These are phyloP conservation scores for Semaprochilodus insignis DNA, from an alignment of 2,797 vertebrate species.

Conservation along the genomic window DNA sequence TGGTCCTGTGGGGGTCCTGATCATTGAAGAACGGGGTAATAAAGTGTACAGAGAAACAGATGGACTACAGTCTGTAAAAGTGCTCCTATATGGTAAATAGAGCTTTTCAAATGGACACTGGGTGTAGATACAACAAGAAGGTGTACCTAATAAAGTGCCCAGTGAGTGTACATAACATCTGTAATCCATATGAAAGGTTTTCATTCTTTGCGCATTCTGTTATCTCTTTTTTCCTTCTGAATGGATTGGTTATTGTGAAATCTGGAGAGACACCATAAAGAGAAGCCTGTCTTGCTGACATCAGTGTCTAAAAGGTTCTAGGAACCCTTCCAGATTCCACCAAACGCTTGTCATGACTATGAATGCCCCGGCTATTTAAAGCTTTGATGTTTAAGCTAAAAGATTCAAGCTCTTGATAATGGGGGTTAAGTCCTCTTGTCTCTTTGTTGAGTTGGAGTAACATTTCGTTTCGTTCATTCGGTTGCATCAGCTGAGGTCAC, in stretches of 20 bases:
- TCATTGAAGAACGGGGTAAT: too few species aligned
- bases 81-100: too few species aligned
- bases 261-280: constrained; percentile 68
- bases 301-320: constrained; percentile 69
- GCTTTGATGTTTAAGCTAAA: constrained; percentile 65
- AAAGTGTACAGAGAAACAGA: too few species aligned
- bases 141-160: too few species aligned
- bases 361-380: constrained; percentile 60
- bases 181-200: constrained; percentile 47
- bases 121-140: too few species aligned
- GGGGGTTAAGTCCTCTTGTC: constrained; percentile 55
- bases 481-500: constrained; percentile 25
- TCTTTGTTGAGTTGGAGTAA: constrained; percentile 53
- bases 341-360: constrained; percentile 68
- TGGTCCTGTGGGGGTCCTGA: too few species aligned
- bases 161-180: neutral
- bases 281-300: constrained; percentile 68
- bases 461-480: constrained; percentile 56
- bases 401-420: constrained; percentile 55
- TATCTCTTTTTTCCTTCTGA: constrained; percentile 57
- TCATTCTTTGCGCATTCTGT: constrained; percentile 52
- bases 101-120: too few species aligned
- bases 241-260: constrained; percentile 66
- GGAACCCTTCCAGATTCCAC: constrained; percentile 69
- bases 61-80: too few species aligned